Percentiles rank a stretch among this genome's conserved stretches.
These are phyloP conservation scores for Eupithecia subumbrata DNA, from an alignment of 2,888 invertebrate genomes.

Conservation along the genomic window DNA sequence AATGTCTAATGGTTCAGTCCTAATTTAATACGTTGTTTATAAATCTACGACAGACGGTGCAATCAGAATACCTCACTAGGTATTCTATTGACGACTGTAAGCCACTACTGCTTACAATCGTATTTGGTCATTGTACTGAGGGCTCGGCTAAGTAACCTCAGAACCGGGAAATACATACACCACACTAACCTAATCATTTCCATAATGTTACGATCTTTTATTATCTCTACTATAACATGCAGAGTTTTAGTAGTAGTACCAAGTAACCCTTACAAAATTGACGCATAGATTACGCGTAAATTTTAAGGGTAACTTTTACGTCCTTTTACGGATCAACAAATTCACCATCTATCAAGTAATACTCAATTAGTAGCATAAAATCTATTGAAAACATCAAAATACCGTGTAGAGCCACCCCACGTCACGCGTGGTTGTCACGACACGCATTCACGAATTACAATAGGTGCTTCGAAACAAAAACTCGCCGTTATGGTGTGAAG, in stretches of 20 bases:
- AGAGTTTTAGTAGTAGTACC: not conserved
- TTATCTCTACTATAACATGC: not conserved
- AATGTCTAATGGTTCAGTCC: too few species aligned
- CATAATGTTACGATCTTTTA: not conserved
- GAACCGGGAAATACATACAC: not conserved
- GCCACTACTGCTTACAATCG: too few species aligned
- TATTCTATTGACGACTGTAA: too few species aligned
- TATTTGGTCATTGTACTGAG: not conserved
- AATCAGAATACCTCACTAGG: not conserved
- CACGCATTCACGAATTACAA: slow-evolving; percentile 27
- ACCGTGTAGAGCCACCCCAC: slow-evolving; percentile 28
- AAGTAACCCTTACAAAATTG: not conserved
- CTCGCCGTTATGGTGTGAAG: slow-evolving; percentile 46
- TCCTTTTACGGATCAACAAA: slow-evolving; percentile 10
- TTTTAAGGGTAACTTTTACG: not conserved
- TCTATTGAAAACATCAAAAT: slow-evolving; percentile 24
- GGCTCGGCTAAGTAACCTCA: not conserved
- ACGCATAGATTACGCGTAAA: not conserved
- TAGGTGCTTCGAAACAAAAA: slow-evolving; percentile 36
- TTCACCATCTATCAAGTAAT: slow-evolving; percentile 7
- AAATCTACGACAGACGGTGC: not conserved
- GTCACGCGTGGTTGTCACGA: slow-evolving; percentile 34
- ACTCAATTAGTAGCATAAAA: slow-evolving; percentile 19
- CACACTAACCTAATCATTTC: not conserved
- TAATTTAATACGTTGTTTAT: too few species aligned